Base-by-base conservation (phyloP, 2,888 invertebrate species). In the Pantelozetes paolii region DNA sequence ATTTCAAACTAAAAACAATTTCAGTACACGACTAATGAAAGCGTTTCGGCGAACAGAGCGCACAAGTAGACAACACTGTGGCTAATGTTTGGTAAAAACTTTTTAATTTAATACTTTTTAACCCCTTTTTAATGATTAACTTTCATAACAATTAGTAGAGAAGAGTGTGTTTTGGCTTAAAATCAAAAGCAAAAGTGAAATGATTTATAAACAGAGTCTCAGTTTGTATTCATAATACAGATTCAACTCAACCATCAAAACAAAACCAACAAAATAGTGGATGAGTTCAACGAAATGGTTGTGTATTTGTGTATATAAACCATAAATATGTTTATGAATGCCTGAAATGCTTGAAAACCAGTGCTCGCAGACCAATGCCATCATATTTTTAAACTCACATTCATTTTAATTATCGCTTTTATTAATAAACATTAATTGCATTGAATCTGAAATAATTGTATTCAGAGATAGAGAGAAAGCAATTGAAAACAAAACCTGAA, bases 361-460 rank as follows among this genome's bases (percentile, higher is more conserved):
- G n/a, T n/a, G n/a, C 28, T 54, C 20, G 36, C 50, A 26, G 26
- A n/a, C 59, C 13, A 62, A 62, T 62, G 59, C 59, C 30, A 62
- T 30, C 18, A 32, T 30, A 62, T 62, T 62, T 62, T 62, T 5
- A 32, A 62, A 30, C 9, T 62, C 30, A 18, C 59, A 62, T 62
- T 62, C 59, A 62, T 62, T 62, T 62, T 62, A 62, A 62, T 62
- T 62, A 62, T 62, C 59, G n/a, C 32, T 62, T 30, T 32, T 32
- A 32, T 62, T 62, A 62, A 62, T 62, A 62, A 62, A 62, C 59
- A 62, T 62, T 62, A 62, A 62, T 62, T 26, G 32, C 32, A 62
- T 30, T 32, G 26, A 54, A 26, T 23, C 1, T 23, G 1, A 54
- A 54, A 54, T 54, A 11, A 54, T 50, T 50, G 50, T 20, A n/a